phyloP scores from a whole-genome alignment of 30 jellyfish, hydroid and myxozoan species.

The Hydractinia echinata region DNA sequence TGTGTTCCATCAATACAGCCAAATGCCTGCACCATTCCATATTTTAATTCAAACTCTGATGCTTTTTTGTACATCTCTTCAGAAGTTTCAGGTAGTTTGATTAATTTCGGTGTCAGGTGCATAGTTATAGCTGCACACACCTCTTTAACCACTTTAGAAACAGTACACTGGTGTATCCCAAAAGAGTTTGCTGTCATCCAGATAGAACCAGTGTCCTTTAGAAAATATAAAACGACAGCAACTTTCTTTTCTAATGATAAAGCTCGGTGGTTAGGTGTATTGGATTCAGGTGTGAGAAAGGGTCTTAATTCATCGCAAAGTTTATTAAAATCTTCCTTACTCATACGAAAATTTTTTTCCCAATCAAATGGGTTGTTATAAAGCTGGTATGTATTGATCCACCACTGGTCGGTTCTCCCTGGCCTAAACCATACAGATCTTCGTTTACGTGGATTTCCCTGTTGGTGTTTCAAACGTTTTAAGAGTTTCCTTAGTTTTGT shows the following conservation, averaged over 20 bases:
- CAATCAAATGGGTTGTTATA: no score
- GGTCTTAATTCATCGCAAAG: constrained; percentile 7
- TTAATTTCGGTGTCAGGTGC: neutral
- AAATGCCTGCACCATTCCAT: constrained; percentile 55
- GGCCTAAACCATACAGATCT: no score
- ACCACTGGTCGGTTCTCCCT: no score
- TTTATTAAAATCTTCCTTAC: neutral
- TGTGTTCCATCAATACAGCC: constrained; percentile 76
- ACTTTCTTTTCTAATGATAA: constrained; percentile 25
- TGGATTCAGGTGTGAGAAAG: neutral
- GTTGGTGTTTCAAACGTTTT: no score
- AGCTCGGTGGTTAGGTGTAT: constrained; percentile 34
- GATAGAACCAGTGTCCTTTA: constrained; percentile 50
- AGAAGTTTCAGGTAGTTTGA: constrained; percentile 16
- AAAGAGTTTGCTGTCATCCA: constrained; percentile 57
- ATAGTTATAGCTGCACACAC: constrained; percentile 7
- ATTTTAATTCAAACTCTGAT: constrained; percentile 42
- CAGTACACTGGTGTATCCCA: constrained; percentile 16
- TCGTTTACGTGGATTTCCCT: no score
- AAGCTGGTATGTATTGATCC: no score
- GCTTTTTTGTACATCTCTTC: constrained; percentile 48
- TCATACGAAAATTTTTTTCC: constrained; percentile 1
- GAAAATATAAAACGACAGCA: constrained; percentile 44
- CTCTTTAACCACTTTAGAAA: neutral
- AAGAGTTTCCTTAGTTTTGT: no score